phyloP scores from a whole-genome alignment of 2,888 invertebrate species.

The Agapetus fuscipes region DNA sequence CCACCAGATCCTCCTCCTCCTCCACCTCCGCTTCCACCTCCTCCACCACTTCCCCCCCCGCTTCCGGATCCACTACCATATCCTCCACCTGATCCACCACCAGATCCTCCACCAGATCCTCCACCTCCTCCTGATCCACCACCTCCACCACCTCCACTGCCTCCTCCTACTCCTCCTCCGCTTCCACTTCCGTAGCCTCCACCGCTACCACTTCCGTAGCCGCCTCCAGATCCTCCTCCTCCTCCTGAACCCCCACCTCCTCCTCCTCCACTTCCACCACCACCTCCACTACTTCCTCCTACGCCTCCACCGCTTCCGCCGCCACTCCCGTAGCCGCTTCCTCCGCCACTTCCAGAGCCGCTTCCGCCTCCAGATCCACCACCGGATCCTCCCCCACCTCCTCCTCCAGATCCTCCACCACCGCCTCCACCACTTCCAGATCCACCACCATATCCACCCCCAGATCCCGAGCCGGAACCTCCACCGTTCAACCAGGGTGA shows the following conservation, averaged over 20 bases:
- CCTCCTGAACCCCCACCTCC: not conserved
- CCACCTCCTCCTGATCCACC: not conserved
- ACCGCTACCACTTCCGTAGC: not conserved
- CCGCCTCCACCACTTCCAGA: not conserved
- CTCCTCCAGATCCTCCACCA: not conserved
- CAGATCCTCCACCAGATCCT: not conserved
- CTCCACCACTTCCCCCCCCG: not conserved
- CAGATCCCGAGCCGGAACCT: not conserved
- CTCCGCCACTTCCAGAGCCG: not conserved
- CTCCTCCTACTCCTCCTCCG: not conserved
- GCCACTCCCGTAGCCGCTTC: not conserved
- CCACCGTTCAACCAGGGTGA: not conserved
- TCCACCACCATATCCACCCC: not conserved
- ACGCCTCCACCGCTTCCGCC: not conserved
- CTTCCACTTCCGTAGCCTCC: not conserved
- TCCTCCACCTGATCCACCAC: not conserved
- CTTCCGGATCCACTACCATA: not conserved
- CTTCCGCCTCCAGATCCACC: not conserved
- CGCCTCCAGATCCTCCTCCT: not conserved
- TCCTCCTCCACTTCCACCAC: not conserved
- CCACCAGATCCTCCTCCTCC: not conserved
- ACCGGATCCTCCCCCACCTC: not conserved
- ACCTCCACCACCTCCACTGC: not conserved
- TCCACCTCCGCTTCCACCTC: not conserved
- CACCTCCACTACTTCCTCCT: not conserved